Conservation (phyloP, 2,113 vertebrate genomes). For the Cisticola juncidis region DNA sequence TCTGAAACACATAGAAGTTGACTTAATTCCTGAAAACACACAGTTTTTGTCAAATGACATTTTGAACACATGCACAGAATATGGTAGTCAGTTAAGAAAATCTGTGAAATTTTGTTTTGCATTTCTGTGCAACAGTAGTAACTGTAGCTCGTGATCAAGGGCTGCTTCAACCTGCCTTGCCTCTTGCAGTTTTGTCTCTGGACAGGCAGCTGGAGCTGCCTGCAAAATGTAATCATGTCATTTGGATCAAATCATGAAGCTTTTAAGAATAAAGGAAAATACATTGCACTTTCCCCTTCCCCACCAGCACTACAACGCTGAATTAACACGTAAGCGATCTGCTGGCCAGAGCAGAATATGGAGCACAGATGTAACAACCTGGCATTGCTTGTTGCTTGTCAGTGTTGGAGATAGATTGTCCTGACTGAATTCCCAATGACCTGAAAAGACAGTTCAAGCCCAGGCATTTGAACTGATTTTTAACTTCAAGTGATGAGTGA, state of each 20-base stretch:
- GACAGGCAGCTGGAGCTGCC: not conserved
- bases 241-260: not conserved
- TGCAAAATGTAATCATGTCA: not conserved
- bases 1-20: not conserved
- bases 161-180: not conserved
- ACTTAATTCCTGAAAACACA: not conserved
- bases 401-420: not conserved
- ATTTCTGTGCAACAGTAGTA: not conserved
- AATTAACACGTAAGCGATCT: not conserved
- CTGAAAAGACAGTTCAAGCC: not conserved
- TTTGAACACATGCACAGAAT: not conserved
- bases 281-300: not conserved
- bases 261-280: not conserved
- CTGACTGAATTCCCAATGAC: not conserved
- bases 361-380: not conserved
- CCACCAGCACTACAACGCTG: not conserved
- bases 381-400: not conserved
- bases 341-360: not conserved
- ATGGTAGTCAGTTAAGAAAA: not conserved
- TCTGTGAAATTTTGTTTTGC: not conserved
- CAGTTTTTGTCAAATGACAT: not conserved
- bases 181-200: not conserved
- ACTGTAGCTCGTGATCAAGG: not conserved
- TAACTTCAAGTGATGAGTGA: not conserved
- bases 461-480: not conserved